Evolutionary conservation across 2,113 vertebrate species (phyloP), one percentile per base, ranked within the genome.

Genomic region (Andinoacara biseriatus): DNA sequence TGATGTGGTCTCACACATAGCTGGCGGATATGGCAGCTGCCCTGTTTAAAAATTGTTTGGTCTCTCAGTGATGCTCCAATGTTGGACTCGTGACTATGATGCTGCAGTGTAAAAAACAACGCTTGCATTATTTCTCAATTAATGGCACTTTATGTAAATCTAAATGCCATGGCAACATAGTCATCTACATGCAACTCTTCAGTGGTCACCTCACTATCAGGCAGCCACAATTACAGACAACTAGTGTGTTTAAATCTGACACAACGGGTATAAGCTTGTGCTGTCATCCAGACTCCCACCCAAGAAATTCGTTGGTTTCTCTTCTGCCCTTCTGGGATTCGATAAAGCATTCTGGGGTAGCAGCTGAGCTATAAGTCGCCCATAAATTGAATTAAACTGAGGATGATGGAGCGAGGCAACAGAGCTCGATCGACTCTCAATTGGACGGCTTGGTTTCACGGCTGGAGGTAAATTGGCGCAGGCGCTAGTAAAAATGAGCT

Each of bases 51-150:
- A 62, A 74, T 22, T 1, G 14, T 79, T 79, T 63, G 17, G 49
- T 59, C 62, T 62, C n/a, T 46, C 52, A 69, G 60, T n/a, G 14
- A 61, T 33, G 46, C 74, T 26, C 14, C 22, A 10, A n/a, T 59
- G 9, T 69, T 60, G 20, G 79, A 49, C 57, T 76, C 80, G 58
- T 89, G 75, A 86, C 78, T 31, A 7, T 46, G 58, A n/a, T 56
- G 74, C 35, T 33, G 15, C 3, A 20, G 15, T 52, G 46, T 46
- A 67, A 67, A 67, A 78, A 35, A 60, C 31, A 75, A 49, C 72
- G 3, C 43, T 43, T 24, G 38, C 58, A 49, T 5, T 49, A 8
- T 14, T 7, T 3, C 14, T 22, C 58, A 17, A n/a, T 58, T 60
- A 74, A 31, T 22, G 10, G 35, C 56, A 43, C n/a, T 8, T 67